These are phyloP conservation scores for Perdita meconis DNA, from an alignment of 2,888 invertebrate genomes.

Conservation along the genomic window DNA sequence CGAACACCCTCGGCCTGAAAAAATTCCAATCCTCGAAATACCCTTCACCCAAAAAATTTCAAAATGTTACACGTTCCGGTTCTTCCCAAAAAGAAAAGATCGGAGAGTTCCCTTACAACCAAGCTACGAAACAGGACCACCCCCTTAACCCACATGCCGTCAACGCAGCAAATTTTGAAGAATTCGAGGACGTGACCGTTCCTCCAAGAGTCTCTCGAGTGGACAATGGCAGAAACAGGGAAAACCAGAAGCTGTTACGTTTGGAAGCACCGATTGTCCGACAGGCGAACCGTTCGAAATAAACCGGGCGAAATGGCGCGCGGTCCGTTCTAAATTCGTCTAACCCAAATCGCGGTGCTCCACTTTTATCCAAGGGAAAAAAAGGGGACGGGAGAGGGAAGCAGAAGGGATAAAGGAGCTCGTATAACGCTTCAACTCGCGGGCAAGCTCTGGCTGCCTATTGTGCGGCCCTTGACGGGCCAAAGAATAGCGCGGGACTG, in stretches of 20 bases:
- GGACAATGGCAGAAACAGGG: neutral
- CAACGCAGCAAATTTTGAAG: neutral
- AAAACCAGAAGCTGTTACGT: conserved; percentile 57
- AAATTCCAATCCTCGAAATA: too few species aligned
- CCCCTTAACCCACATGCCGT: too few species aligned
- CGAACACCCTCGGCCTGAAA: too few species aligned
- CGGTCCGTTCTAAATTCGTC: neutral
- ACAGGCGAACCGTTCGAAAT: conserved; percentile 14
- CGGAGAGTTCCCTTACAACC: too few species aligned
- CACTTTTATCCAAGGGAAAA: conserved; percentile 10
- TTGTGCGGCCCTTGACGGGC: conserved; percentile 59
- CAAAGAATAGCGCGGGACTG: conserved; percentile 59
- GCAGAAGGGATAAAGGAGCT: conserved; percentile 57
- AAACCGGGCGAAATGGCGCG: neutral
- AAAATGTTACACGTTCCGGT: too few species aligned
- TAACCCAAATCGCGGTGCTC: conserved; percentile 18
- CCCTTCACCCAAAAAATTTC: too few species aligned
- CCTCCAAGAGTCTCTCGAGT: neutral
- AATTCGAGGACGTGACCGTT: neutral
- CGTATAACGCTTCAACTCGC: conserved; percentile 51
- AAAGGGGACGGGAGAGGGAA: too few species aligned
- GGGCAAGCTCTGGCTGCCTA: conserved; percentile 46
- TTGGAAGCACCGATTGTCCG: conserved; percentile 13
- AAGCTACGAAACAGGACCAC: too few species aligned
- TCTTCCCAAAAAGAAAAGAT: too few species aligned